These are phyloP conservation scores for Lithobius niger DNA, from an alignment of 1,140 invertebrate genomes.

Conservation along the genomic window DNA sequence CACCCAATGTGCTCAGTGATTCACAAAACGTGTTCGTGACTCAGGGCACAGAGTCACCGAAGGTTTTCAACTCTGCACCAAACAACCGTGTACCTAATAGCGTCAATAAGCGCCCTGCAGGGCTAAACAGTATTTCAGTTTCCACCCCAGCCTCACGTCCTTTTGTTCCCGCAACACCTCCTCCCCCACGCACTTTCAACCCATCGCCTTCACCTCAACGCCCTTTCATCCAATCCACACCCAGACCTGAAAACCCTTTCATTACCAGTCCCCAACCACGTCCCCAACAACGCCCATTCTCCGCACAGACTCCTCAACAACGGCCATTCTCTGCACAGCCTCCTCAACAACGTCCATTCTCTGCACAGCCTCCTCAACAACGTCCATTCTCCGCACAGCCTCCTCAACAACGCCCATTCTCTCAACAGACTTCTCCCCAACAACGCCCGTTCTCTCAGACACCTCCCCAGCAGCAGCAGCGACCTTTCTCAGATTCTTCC, in stretches of 20 bases:
- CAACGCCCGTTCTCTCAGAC: too few relatives aligned
- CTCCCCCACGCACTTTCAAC: not conserved
- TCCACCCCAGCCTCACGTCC: not conserved
- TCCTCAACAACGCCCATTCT: not conserved
- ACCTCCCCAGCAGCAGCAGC: not conserved
- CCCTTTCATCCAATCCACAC: not conserved
- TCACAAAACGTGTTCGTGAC: conserved; percentile 4
- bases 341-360: too few relatives aligned
- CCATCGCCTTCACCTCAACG: not conserved
- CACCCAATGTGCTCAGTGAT: not conserved
- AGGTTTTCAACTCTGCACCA: too few relatives aligned
- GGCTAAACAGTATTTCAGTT: too few relatives aligned
- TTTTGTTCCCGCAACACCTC: not conserved
- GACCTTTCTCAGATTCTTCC: not conserved
- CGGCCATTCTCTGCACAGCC: too few relatives aligned
- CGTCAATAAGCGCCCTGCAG: too few relatives aligned
- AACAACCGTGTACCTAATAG: not conserved
- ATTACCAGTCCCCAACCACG: not conserved
- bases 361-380: not conserved
- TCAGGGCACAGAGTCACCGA: not conserved
- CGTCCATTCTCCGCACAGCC: too few relatives aligned
- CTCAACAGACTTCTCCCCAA: not conserved
- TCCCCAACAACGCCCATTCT: not conserved
- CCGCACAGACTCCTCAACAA: too few relatives aligned
- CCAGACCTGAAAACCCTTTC: not conserved